Base-by-base conservation (phyloP, 2,888 invertebrate genomes). In the Acleris sparsana region DNA sequence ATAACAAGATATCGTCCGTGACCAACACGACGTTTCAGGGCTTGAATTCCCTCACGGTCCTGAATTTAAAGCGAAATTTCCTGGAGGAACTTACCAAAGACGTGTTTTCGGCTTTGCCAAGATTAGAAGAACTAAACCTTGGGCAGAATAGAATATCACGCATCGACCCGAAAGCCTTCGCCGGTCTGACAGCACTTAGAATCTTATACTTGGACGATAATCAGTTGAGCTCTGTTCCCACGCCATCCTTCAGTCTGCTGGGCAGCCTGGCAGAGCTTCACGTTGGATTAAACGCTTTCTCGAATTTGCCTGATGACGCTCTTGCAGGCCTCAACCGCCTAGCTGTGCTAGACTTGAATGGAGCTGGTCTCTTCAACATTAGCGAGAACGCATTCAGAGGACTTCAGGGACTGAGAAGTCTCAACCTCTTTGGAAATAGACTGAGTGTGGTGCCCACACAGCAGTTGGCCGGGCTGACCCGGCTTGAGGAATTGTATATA, bases 121-220 rank as follows among this genome's bases (percentile, higher is more conserved):
- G 95, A 83, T 92, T 97, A 73, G 97, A 97, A 81, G 97, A 97
- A 85, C 92, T 97, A 59, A 97, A 97, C 88, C 92, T 97, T 69
- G 97, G 97, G 17, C 95, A 97, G 85, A 97, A 97, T 84, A 94
- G 97, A 75, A 97, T 97, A 80, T 95, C 96, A 18, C 94, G 94
- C 76, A 95, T 97, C 53, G 97, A 97, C 77, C 94, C 95, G 0
- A 93, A 93, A 70, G 96, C 97, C 3, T 96, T 97, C 75, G 94
- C 95, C 60, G 97, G 96, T 1, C 85, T 97, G 60, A 91, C 94
- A 5, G 95, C 96, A n/a, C 89, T 97, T 64, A 93, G 97, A 69
- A 95, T 97, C 20, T 89, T 97, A 16, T 97, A 96, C 83, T 89
- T 97, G 70, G 97, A 97, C 79, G 97, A 97, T 82, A 97, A 97